Percentiles rank a stretch among this genome's conserved stretches.
phyloP scores from a whole-genome alignment of 2,113 vertebrate species.

The Ursus arctos region DNA sequence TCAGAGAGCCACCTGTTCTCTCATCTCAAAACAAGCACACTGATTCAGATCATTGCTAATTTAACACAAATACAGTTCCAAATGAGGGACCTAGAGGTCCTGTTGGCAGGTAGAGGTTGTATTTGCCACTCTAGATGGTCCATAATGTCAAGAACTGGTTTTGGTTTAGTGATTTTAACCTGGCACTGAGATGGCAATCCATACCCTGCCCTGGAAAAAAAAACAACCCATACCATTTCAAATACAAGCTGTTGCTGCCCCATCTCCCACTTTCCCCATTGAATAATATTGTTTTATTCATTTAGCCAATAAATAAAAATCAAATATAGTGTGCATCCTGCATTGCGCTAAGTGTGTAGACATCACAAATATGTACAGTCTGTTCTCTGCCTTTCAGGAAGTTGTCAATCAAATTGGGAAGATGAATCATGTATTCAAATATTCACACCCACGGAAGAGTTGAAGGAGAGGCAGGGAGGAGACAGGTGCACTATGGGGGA shows the following conservation, averaged over 20 bases:
- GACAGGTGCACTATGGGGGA: accelerated
- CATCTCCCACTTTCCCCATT: background rate
- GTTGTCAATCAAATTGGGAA: background rate
- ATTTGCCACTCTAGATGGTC: background rate
- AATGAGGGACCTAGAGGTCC: background rate
- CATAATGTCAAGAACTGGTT: background rate
- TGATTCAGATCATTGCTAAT: background rate
- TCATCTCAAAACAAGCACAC: background rate
- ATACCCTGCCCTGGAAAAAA: background rate
- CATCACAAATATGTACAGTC: background rate
- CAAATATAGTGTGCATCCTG: background rate
- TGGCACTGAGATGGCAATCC: background rate
- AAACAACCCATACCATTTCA: background rate
- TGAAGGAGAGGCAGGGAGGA: accelerated
- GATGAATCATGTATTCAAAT: background rate
- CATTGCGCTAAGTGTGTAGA: background rate
- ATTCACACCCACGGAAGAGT: background rate
- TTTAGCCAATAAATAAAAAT: background rate
- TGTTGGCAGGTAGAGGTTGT: background rate
- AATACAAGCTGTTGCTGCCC: background rate
- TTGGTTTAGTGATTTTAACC: slow-evolving; percentile 3
- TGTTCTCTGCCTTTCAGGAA: background rate
- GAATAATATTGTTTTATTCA: background rate
- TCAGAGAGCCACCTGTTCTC: background rate
- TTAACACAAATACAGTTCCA: background rate